Percentiles rank a stretch among this genome's conserved stretches.
Conservation (phyloP, 2,797 vertebrate species). For the Falco berigora region DNA sequence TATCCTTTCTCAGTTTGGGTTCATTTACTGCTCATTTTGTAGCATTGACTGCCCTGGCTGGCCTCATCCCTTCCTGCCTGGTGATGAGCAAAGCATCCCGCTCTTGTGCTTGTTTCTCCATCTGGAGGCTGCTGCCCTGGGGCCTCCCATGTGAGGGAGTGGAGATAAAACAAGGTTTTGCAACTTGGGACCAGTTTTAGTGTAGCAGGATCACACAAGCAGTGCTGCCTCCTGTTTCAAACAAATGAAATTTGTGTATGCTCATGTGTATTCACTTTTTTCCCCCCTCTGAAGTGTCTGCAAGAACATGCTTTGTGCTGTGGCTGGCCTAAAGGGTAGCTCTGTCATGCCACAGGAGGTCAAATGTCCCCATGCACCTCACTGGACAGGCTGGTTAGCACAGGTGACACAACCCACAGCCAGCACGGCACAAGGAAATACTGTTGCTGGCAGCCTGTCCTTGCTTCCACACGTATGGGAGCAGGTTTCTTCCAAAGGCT, state of each 20-base stretch:
- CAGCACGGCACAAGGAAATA: not conserved
- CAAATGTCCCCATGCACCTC: not conserved
- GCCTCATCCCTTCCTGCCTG: not conserved
- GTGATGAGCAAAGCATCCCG: fast-evolving
- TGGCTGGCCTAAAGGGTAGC: not conserved
- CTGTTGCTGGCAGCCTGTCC: not conserved
- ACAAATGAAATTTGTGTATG: not conserved
- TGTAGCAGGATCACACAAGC: not conserved
- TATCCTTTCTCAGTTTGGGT: not conserved
- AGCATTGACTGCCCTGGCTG: too few relatives aligned
- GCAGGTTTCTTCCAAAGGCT: not conserved
- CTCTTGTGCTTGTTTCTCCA: not conserved
- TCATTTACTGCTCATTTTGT: not conserved
- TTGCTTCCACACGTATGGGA: not conserved
- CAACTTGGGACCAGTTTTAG: not conserved
- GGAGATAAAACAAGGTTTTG: not conserved
- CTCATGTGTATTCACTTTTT: not conserved
- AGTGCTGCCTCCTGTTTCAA: not conserved
- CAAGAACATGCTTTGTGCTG: not conserved
- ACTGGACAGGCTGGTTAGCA: not conserved
- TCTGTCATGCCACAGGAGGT: fast-evolving
- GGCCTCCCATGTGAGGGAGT: not conserved
- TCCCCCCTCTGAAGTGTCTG: not conserved
- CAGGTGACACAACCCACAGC: not conserved
- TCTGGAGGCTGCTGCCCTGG: not conserved